These are phyloP conservation scores for Mastomys coucha DNA, from an alignment of 2,113 vertebrate species.

Conservation along the genomic window DNA sequence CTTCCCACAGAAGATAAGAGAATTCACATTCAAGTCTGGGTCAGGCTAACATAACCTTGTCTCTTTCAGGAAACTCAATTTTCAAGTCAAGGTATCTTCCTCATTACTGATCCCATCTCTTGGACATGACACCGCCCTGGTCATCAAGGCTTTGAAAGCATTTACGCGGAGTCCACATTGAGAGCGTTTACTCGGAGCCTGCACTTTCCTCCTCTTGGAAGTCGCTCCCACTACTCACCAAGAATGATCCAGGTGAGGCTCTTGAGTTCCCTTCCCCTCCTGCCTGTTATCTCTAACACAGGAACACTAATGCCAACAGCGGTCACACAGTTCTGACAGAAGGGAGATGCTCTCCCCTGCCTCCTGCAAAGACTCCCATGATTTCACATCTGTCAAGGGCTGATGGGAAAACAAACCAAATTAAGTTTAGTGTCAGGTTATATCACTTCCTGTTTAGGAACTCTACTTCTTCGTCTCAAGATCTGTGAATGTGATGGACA, in stretches of 20 bases:
- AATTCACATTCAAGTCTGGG: background rate
- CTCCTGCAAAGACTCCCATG: constrained; percentile 63
- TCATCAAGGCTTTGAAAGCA: background rate
- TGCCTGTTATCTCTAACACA: constrained; percentile 57
- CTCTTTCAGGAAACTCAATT: constrained; percentile 31
- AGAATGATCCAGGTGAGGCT: background rate
- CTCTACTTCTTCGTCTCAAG: constrained; percentile 70
- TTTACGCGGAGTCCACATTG: background rate
- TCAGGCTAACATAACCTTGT: constrained; percentile 22
- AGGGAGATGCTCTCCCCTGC: background rate
- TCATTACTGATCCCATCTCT: constrained; percentile 38
- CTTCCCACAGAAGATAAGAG: constrained; percentile 3
- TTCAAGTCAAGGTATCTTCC: background rate
- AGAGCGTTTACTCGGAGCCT: background rate
- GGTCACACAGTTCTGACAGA: constrained; percentile 68
- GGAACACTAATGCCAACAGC: constrained; percentile 59
- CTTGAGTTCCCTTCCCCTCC: constrained; percentile 19
- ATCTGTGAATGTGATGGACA: constrained; percentile 69
- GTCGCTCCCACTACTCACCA: constrained; percentile 33
- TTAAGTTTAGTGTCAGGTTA: constrained; percentile 77
- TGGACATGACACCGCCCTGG: background rate
- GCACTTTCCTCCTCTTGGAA: constrained; percentile 55
- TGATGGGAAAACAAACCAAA: constrained; percentile 76
- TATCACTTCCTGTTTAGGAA: constrained; percentile 72
- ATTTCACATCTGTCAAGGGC: constrained; percentile 63